Percentiles rank a stretch among this genome's conserved stretches.
phyloP scores from a whole-genome alignment of 2,888 invertebrate species.

The Cyclophora punctaria region DNA sequence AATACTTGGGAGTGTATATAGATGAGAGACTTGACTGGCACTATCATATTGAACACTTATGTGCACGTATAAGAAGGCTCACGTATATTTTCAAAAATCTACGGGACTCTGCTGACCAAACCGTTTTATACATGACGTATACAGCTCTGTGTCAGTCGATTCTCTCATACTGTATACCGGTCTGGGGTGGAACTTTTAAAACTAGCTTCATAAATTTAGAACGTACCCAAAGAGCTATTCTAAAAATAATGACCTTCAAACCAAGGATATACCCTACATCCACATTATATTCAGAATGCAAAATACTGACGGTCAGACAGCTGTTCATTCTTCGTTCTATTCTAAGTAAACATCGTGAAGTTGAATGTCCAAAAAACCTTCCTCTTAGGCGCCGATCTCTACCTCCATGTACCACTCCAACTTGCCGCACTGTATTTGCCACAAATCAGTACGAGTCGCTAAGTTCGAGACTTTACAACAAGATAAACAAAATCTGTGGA shows the following conservation, averaged over 20 bases:
- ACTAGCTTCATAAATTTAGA: constrained; percentile 5
- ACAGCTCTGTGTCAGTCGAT: background rate
- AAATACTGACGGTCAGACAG: background rate
- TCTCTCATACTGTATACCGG: constrained; percentile 7
- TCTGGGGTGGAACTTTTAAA: constrained; percentile 11
- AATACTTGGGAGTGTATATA: background rate
- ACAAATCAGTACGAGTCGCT: too few relatives aligned
- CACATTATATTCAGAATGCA: background rate
- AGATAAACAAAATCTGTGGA: too few relatives aligned
- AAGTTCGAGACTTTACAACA: too few relatives aligned
- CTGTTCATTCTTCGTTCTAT: background rate
- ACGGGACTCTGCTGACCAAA: background rate
- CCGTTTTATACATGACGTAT: background rate
- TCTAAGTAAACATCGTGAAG: background rate
- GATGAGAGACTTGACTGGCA: background rate
- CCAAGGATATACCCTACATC: background rate
- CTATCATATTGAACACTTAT: background rate
- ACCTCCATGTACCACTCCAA: too few relatives aligned
- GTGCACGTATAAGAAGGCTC: constrained; percentile 1
- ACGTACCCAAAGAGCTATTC: constrained; percentile 7
- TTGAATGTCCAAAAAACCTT: too few relatives aligned
- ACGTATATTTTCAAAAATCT: constrained; percentile 7
- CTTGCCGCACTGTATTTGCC: too few relatives aligned
- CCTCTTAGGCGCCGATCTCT: too few relatives aligned
- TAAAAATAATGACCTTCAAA: constrained; percentile 7